A percentile compares a stretch with the other conserved stretches of the same genome.
phyloP scores from a whole-genome alignment of 2,113 vertebrate genomes.

The Calyptomena viridis region DNA sequence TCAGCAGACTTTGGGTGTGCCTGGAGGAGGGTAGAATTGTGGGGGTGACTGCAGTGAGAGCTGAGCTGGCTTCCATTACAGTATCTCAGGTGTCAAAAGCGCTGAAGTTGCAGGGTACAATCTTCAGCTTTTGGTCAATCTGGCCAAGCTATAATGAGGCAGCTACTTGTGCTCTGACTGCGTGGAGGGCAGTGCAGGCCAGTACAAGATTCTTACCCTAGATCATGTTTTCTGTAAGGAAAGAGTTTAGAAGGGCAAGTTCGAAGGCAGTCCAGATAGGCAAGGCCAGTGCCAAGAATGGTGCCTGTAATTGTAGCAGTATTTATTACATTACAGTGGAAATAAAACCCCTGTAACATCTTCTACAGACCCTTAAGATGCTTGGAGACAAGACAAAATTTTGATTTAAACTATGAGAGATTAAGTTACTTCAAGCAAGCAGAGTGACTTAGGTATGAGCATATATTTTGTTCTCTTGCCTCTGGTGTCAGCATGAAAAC shows the following conservation, averaged over 20 bases:
- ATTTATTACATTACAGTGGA: neutral
- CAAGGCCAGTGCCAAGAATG: neutral
- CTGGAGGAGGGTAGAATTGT: neutral
- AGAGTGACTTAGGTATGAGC: neutral
- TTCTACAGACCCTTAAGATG: neutral
- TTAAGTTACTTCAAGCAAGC: neutral
- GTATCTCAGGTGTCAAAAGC: neutral
- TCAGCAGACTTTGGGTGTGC: neutral
- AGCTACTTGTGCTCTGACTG: neutral
- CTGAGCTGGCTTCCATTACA: neutral
- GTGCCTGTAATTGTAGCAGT: neutral
- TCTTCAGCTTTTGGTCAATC: neutral
- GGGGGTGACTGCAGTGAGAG: rapidly evolving
- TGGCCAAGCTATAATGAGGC: neutral
- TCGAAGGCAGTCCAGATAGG: neutral
- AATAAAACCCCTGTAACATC: neutral
- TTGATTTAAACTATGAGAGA: neutral
- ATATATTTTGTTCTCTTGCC: neutral
- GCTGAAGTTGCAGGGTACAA: neutral
- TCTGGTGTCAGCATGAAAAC: neutral
- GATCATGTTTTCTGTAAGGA: neutral
- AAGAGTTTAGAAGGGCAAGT: neutral
- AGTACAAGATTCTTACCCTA: neutral
- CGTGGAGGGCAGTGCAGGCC: neutral
- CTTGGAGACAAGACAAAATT: neutral